Evolutionary conservation across 53 echinoderm and acorn worm species (phyloP).

Genomic region (Apostichopus leukothele): DNA sequence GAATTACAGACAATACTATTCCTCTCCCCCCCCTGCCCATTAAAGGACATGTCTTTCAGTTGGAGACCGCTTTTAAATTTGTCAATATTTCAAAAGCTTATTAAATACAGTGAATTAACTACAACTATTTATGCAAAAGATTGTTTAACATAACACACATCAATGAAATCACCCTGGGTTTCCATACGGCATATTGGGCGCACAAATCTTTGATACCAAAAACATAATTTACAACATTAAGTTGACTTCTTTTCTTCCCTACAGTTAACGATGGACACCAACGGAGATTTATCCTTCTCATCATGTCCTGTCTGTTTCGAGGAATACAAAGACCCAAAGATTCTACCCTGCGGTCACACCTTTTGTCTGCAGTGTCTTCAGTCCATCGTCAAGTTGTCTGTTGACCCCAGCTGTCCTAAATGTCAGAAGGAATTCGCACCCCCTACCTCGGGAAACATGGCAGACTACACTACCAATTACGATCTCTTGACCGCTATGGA

Average conservation of each 20-base stretch:
- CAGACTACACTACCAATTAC: slow-evolving; percentile 13
- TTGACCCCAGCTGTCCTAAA: not conserved
- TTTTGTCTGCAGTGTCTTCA: slow-evolving; percentile 5
- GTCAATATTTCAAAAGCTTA: too few species aligned
- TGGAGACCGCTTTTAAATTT: too few species aligned
- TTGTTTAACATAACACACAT: too few species aligned
- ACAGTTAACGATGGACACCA: slow-evolving; percentile 3
- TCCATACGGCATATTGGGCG: too few species aligned
- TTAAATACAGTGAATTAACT: too few species aligned
- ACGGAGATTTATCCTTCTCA: not conserved
- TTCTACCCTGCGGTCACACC: slow-evolving; percentile 17
- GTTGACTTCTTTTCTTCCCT: not conserved
- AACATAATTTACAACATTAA: too few species aligned
- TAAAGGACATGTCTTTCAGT: too few species aligned
- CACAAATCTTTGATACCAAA: too few species aligned
- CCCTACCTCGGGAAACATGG: not conserved
- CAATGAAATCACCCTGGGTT: too few species aligned
- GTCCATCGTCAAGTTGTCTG: not conserved
- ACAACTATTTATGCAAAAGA: too few species aligned
- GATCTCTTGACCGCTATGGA: slow-evolving; percentile 2
- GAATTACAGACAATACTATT: too few species aligned
- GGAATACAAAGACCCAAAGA: not conserved
- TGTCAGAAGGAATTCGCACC: not conserved
- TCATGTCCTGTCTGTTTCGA: not conserved
- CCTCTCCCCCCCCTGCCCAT: too few species aligned